A percentile compares a stretch with the other conserved stretches of the same genome.
Evolutionary conservation across 2,888 invertebrate species (phyloP).

Genomic region (Ypsolopha scabrella): DNA sequence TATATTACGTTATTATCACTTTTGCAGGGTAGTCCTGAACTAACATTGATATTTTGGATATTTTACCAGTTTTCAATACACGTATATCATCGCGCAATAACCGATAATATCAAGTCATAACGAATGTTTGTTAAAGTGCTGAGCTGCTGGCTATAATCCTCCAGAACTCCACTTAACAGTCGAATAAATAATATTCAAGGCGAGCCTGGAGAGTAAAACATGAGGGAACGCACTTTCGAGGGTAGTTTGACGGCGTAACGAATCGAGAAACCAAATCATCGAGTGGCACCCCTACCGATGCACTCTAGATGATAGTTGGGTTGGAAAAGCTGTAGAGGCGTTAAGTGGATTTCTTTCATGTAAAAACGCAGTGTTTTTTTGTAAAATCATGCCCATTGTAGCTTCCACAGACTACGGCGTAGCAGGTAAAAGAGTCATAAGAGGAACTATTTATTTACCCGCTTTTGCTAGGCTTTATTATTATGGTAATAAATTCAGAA

Average conservation of each 20-base stretch:
- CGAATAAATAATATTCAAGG: slow-evolving; percentile 71
- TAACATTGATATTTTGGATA: background rate
- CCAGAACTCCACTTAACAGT: slow-evolving; percentile 67
- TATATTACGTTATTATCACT: too few species aligned
- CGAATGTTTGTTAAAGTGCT: slow-evolving; percentile 66
- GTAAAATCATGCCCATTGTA: too few species aligned
- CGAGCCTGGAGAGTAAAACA: slow-evolving; percentile 51
- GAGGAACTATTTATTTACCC: too few species aligned
- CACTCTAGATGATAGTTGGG: slow-evolving; percentile 65
- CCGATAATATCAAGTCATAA: slow-evolving; percentile 35
- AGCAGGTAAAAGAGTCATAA: too few species aligned
- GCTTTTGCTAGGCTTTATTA: too few species aligned
- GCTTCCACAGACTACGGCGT: too few species aligned
- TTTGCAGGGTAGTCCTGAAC: too few species aligned
- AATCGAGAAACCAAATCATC: slow-evolving; percentile 72
- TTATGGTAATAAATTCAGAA: too few species aligned
- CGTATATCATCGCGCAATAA: too few species aligned
- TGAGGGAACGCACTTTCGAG: slow-evolving; percentile 55
- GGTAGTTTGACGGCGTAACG: slow-evolving; percentile 71
- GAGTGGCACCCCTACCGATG: slow-evolving; percentile 65
- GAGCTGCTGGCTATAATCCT: slow-evolving; percentile 59
- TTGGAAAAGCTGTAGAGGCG: slow-evolving; percentile 27
- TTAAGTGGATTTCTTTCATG: too few species aligned
- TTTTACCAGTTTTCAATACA: background rate
- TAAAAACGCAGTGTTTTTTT: too few species aligned